Evolutionary conservation across 2,797 vertebrate species (phyloP), one percentile per base, ranked within the genome.

Genomic region (Agapornis canus): DNA sequence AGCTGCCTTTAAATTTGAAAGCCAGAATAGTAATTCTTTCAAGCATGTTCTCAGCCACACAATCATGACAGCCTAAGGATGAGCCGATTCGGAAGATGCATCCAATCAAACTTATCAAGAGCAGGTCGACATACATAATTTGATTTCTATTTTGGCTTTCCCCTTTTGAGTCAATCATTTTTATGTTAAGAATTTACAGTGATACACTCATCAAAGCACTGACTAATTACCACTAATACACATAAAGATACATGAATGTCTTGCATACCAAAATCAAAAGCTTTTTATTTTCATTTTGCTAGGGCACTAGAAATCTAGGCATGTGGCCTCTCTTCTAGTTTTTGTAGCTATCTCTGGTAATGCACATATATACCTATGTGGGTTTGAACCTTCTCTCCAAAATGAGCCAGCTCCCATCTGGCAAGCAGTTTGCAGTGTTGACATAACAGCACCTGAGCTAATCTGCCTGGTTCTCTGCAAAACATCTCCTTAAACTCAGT

Each of bases 11-110:
- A 93, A 70, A 81, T 90, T 88, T 78, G 88, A 94, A 90, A 82
- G 69, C 49, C 52, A 75, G 92, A 72, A 71, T 56, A 85, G 56
- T 42, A 94, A 94, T 94, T 16, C 76, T 77, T 89, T 93, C 73
- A 87, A 91, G 70, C 60, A 60, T 64, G 43, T 82, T 84, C 89
- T 94, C 87, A 92, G 81, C 51, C 45, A 51, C 1, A 0, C 4
- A 20, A 40, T 84, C 25, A 11, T 63, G 90, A 79, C 70, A 92
- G 85, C 57, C 64, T 57, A 48, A 37, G 15, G 63, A 69, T 82
- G 60, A 95, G 51, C 80, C 86, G 92, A 49, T 89, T 91, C 63
- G 45, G 51, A 88, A 51, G 59, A 64, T 57, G 52, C 59, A 79
- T 25, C 77, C 57, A 72, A 32, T 13, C 69, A 81, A 79, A 42